A percentile compares a stretch with the other conserved stretches of the same genome.
These are phyloP conservation scores for Raja brachyura DNA, from an alignment of 2,113 vertebrate genomes.

Conservation along the genomic window DNA sequence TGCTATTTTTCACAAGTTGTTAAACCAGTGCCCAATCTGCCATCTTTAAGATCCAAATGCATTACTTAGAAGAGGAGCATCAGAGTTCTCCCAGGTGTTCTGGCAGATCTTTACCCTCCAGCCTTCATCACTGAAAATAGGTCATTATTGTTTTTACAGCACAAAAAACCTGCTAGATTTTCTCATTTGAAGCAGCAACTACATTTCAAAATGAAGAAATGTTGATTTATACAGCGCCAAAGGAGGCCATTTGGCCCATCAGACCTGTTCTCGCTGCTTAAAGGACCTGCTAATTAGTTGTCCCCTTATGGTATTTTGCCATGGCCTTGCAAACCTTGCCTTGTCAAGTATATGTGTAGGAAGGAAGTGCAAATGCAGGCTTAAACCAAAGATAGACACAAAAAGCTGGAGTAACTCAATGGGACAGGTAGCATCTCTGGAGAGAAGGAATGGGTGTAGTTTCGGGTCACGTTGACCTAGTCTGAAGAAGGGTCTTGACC, in stretches of 20 bases:
- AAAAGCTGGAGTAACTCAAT: too few relatives aligned
- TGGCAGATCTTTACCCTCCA: background rate
- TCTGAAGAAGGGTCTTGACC: too few relatives aligned
- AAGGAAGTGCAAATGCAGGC: too few relatives aligned
- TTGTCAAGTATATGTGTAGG: background rate
- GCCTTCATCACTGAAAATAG: background rate
- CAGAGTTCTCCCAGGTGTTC: background rate
- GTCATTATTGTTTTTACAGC: background rate
- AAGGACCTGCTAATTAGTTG: background rate
- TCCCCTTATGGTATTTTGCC: background rate
- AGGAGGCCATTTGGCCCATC: background rate
- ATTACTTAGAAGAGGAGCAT: background rate
- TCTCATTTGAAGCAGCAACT: background rate
- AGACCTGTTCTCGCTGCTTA: background rate
- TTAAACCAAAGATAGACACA: too few relatives aligned
- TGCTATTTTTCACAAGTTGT: background rate
- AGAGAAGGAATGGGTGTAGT: too few relatives aligned
- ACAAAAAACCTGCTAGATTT: background rate
- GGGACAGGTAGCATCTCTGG: too few relatives aligned
- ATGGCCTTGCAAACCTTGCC: background rate
- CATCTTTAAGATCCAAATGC: background rate
- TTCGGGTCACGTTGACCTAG: too few relatives aligned
- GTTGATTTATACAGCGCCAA: background rate
- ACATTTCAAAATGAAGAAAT: background rate
- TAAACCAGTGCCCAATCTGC: background rate